phyloP scores from a whole-genome alignment of 53 echinoderm and acorn worm species.

The Arbacia lixula region DNA sequence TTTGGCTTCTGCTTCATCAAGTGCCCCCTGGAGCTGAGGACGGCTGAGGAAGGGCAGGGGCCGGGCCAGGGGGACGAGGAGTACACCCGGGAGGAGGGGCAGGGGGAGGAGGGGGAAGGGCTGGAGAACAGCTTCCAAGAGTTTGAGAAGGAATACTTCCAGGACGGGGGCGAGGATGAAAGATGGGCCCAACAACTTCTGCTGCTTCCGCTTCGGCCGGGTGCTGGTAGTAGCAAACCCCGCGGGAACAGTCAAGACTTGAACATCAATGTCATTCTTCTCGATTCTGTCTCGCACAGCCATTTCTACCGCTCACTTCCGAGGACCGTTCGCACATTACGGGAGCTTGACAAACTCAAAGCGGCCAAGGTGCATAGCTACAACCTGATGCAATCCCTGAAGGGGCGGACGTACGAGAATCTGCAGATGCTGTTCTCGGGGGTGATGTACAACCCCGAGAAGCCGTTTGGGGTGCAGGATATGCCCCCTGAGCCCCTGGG shows the following conservation, averaged over 20 bases:
- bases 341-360: conserved; percentile 41
- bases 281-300: conserved; percentile 90
- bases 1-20: conserved; percentile 56
- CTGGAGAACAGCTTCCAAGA: conserved; percentile 41
- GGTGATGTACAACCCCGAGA: conserved; percentile 58
- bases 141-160: conserved; percentile 28
- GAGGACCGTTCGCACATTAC: conserved; percentile 62
- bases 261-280: conserved; percentile 76
- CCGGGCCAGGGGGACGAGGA: not conserved
- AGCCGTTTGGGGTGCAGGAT: conserved; percentile 63
- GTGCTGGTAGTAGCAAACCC: not conserved
- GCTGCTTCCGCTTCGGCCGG: conserved; percentile 3
- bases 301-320: conserved; percentile 86
- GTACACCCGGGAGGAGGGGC: not conserved
- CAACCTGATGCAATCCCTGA: conserved; percentile 85
- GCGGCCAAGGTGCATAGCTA: conserved; percentile 66
- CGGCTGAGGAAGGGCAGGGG: conserved; percentile 12
- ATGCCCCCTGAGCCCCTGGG: conserved; percentile 70
- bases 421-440: conserved; percentile 81
- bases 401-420: conserved; percentile 85
- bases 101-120: not conserved
- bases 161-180: conserved; percentile 20
- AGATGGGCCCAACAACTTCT: conserved; percentile 45
- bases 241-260: conserved; percentile 28
- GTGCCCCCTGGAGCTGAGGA: conserved; percentile 27